phyloP scores from a whole-genome alignment of 2,888 invertebrate genomes.

The Zygaena filipendulae region DNA sequence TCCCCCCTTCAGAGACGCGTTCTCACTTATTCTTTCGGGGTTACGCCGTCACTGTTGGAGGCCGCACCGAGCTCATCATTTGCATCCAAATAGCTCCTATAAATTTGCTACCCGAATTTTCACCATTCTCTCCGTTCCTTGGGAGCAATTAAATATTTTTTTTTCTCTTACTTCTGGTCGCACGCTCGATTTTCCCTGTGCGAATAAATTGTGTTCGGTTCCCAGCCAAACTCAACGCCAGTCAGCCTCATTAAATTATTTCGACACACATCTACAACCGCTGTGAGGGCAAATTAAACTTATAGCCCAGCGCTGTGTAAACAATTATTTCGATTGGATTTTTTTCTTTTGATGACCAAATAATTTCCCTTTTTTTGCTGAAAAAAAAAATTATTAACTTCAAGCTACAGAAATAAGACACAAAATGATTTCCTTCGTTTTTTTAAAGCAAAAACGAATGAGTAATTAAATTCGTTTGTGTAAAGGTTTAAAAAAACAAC shows the following conservation, averaged over 20 bases:
- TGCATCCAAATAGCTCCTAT: constrained; percentile 67
- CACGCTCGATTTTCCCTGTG: constrained; percentile 44
- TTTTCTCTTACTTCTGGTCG: constrained; percentile 37
- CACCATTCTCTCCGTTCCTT: constrained; percentile 57
- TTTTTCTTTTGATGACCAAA: too few relatives aligned
- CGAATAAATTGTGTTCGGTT: constrained; percentile 55
- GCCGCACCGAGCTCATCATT: constrained; percentile 58
- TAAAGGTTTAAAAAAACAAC: too few relatives aligned
- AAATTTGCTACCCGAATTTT: constrained; percentile 66
- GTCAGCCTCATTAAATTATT: constrained; percentile 45
- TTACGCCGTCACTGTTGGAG: constrained; percentile 45
- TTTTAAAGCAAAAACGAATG: too few relatives aligned
- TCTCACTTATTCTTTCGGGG: constrained; percentile 63
- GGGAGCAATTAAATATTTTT: constrained; percentile 67
- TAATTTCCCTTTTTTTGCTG: too few relatives aligned
- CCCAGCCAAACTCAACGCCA: constrained; percentile 39
- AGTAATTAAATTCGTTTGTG: too few relatives aligned
- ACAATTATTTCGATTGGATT: too few relatives aligned
- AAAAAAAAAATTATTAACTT: too few relatives aligned
- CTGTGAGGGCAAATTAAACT: too few relatives aligned
- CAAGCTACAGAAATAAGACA: too few relatives aligned
- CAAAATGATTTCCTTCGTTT: too few relatives aligned
- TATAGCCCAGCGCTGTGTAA: too few relatives aligned
- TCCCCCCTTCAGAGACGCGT: constrained; percentile 54
- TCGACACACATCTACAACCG: too few relatives aligned